Base-by-base conservation (phyloP, 2,888 invertebrate species). In the Anoncus sp. region DNA sequence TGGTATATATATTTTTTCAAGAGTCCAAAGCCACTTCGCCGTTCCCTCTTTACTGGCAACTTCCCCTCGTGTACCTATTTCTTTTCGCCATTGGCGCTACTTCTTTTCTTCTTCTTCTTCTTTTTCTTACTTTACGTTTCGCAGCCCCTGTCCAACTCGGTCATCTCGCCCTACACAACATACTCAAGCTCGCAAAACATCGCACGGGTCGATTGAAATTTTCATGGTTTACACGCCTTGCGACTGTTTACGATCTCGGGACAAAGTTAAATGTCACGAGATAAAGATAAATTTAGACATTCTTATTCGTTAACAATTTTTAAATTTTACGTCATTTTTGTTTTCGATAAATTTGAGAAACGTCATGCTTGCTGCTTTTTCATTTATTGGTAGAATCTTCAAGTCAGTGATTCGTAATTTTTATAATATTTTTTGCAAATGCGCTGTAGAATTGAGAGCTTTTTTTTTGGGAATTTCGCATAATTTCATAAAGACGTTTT, bases 131-230 rank as follows among this genome's bases (percentile, higher is more conserved):
- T 71, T 77, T 63, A 62, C 71, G 74, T 75, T 78, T 67, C 78
- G 79, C 73, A 16, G 63, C 72, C 59, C 20, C 40, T 18, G 47
- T 66, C 66, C 60, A 57, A 57, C 65, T 63, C 53, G 73, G 63
- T 69, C 63, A 73, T 53, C 53, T 43, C 43, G 38, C 47, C 49
- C 67, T n/a, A n/a, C n/a, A n/a, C 40, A 35, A 43, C 53, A 51
- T 47, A 55, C 73, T 47, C 77, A 71, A 75, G 71, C 71, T 74
- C 77, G 76, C 83, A 69, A 77, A 79, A 66, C 70, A 70, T 71
- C 49, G 55, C 47, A 31, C 27, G 55, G 74, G 80, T 79, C 85
- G 85, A 88, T 89, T 87, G 89, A 88, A 88, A 88, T 88, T 89
- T 89, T 88, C 88, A 83, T 81, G 82, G 85, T 88, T 86, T 86